A percentile compares a stretch with the other conserved stretches of the same genome.
phyloP scores from a whole-genome alignment of 2,888 invertebrate genomes.

The Drosophila crucigera region DNA sequence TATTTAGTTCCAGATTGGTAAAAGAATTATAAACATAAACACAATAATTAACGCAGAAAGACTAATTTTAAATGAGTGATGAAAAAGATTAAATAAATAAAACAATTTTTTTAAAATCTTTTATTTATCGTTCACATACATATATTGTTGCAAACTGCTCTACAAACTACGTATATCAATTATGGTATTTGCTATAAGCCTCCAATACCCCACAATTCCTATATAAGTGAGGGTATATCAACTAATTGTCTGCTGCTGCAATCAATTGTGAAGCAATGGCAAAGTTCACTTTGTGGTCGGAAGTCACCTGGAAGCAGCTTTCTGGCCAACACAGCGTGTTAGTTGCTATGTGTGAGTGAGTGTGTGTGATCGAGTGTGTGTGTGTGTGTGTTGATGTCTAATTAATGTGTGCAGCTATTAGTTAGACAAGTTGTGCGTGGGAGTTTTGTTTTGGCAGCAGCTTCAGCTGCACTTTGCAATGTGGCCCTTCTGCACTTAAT shows the following conservation, averaged over 20 bases:
- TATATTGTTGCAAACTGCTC: not conserved
- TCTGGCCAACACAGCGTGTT: conserved; percentile 19
- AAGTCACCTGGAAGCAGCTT: not conserved
- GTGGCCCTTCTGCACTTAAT: conserved; percentile 60
- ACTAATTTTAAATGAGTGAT: too few species aligned
- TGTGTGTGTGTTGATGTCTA: conserved; percentile 25
- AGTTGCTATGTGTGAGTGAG: not conserved
- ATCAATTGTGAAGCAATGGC: conserved; percentile 30
- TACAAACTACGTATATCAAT: not conserved
- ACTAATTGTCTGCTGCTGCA: conserved; percentile 47
- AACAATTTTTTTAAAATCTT: too few species aligned
- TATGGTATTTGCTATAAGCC: not conserved
- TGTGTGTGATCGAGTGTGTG: conserved; percentile 5
- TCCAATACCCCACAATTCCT: conserved; percentile 2
- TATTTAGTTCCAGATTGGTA: not conserved
- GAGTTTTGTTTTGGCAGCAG: conserved; percentile 33
- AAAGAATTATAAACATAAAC: not conserved
- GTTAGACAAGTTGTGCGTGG: conserved; percentile 26
- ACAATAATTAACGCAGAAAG: not conserved
- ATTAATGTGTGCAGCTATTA: conserved; percentile 50
- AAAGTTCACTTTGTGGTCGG: conserved; percentile 41
- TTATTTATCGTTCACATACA: not conserved
- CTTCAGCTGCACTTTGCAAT: conserved; percentile 41
- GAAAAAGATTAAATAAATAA: too few species aligned
- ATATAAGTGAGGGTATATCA: conserved; percentile 10